Percentiles rank a stretch among this genome's conserved stretches.
Evolutionary conservation across 2,113 vertebrate genomes (phyloP).

Genomic region (Centropristis striata): DNA sequence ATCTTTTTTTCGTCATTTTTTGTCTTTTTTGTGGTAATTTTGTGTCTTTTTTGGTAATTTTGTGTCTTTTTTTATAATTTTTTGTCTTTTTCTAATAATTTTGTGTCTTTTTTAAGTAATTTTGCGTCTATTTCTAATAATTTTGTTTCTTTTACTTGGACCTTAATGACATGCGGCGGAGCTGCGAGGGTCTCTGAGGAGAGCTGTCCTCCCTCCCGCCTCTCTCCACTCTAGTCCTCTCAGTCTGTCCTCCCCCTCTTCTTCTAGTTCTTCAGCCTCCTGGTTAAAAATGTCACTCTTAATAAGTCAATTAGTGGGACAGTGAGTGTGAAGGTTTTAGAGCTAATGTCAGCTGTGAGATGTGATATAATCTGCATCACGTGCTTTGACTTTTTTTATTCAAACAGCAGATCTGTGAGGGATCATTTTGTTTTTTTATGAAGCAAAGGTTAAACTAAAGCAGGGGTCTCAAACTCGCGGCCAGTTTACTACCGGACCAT

Average conservation of each 20-base stretch:
- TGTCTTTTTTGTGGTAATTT: too few relatives aligned
- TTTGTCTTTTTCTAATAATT: too few relatives aligned
- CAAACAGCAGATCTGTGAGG: background rate
- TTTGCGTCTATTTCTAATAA: too few relatives aligned
- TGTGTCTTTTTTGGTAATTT: too few relatives aligned
- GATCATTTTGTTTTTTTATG: background rate
- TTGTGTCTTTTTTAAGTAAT: too few relatives aligned
- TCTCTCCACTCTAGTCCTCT: slow-evolving; percentile 17
- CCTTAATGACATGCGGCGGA: slow-evolving; percentile 61
- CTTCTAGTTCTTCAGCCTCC: background rate
- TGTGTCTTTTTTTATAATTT: too few relatives aligned
- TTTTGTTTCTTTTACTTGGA: too few relatives aligned
- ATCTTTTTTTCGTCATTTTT: too few relatives aligned
- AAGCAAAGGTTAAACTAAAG: background rate
- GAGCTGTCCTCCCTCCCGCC: slow-evolving; percentile 46
- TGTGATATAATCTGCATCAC: too few relatives aligned
- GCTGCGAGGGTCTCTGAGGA: slow-evolving; percentile 27
- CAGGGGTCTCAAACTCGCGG: too few relatives aligned
- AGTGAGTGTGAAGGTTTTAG: background rate
- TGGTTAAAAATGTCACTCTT: slow-evolving; percentile 38
- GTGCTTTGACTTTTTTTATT: too few relatives aligned
- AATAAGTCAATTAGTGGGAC: slow-evolving; percentile 42
- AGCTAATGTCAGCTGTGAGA: background rate
- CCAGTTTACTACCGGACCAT: too few relatives aligned
- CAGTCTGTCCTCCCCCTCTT: slow-evolving; percentile 19